Evolutionary conservation across 2,888 invertebrate genomes (phyloP), one percentile per base, ranked within the genome.

Genomic region (Cantharis rustica): DNA sequence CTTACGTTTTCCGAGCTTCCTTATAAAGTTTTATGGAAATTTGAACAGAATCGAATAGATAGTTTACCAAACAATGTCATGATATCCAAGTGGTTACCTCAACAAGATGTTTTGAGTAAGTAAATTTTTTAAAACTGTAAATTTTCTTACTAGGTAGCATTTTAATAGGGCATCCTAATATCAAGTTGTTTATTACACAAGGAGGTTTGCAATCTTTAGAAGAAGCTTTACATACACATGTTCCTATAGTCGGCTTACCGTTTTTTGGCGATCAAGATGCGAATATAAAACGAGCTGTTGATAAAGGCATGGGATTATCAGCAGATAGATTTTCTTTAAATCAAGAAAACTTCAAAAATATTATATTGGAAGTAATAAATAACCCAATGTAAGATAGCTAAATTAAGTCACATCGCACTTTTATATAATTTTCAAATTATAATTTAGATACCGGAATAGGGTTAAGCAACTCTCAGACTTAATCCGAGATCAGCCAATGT

Each of bases 11-110:
- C 85, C 0, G 82, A 86, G 77, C 76, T 89, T n/a, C 87, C 88
- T 3, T 88, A 88, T 76, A 86, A 85, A 72, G 84, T 89, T 15
- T 76, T 90, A 3, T 89, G 89, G 88, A 89, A 89, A 83, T 88
- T 85, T 82, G 89, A 89, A 20, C 3, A n/a, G 4, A 86, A 86
- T 16, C 68, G 80, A 20, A 68, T 87, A 27, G 81, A 83, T 4
- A 83, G 82, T 26, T 82, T 85, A 77, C 85, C 87, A 0, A 77
- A 82, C 10, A 89, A 90, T 81, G 87, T 90, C 0, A 82, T 83
- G 75, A 83, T 88, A 17, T 78, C 80, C 5, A 86, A 88, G 73
- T 90, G 89, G 88, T 80, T 87, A 16, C 87, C 89, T 2, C 88
- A 89, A 79, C 87, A 87, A 77, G 88, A 87, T 76, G 79, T 89